phyloP scores from a whole-genome alignment of 2,113 vertebrate genomes.

The Phrynocephalus versicolor region DNA sequence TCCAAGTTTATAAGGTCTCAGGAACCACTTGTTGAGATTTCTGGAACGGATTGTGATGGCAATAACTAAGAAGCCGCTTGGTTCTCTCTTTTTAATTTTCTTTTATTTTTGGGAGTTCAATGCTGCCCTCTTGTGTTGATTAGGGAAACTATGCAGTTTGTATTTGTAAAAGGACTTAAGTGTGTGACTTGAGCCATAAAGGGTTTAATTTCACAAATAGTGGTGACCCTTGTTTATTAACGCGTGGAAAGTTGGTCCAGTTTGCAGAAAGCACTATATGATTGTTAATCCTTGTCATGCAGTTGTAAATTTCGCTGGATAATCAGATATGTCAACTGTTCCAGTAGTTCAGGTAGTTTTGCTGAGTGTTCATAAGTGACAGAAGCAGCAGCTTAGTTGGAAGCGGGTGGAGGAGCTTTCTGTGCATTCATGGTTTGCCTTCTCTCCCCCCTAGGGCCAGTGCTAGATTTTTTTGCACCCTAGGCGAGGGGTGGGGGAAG shows the following conservation, averaged over 20 bases:
- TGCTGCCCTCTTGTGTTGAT: constrained; percentile 71
- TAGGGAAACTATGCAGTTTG: neutral
- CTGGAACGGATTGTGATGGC: too few relatives aligned
- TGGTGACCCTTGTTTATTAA: too few relatives aligned
- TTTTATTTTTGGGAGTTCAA: constrained; percentile 11
- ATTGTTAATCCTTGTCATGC: neutral
- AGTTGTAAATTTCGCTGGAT: neutral
- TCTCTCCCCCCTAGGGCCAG: too few relatives aligned
- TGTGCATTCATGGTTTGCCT: neutral
- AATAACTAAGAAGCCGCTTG: neutral
- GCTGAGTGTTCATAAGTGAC: neutral
- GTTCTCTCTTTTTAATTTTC: neutral
- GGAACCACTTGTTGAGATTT: neutral
- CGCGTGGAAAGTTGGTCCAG: neutral
- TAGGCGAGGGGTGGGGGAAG: too few relatives aligned
- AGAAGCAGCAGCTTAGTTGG: neutral
- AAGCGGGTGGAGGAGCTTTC: neutral
- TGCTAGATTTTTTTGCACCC: too few relatives aligned
- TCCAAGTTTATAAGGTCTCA: neutral
- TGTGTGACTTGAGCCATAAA: neutral
- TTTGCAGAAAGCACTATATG: neutral
- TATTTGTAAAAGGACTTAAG: neutral
- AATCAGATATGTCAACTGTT: neutral
- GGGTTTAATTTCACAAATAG: neutral
- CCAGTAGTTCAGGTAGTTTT: too few relatives aligned